These are phyloP conservation scores for Cotesia typhae DNA, from an alignment of 1,140 invertebrate species.

Conservation along the genomic window DNA sequence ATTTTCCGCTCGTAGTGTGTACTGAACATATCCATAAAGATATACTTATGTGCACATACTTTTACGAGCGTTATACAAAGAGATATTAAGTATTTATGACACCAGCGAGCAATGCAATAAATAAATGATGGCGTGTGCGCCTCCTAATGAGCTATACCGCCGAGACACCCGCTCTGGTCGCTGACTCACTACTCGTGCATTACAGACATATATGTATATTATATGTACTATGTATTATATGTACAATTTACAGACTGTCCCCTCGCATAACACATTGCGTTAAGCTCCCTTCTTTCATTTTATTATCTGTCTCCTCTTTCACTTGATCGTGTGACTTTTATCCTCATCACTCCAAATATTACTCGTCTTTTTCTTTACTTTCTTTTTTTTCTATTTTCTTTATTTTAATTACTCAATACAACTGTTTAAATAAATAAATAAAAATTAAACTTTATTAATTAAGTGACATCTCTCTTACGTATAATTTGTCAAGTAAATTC, in stretches of 20 bases:
- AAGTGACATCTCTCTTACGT: too few species aligned
- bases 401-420: background rate
- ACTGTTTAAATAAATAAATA: too few species aligned
- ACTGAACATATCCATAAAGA: too few species aligned
- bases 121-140: slow-evolving; percentile 14
- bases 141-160: slow-evolving; percentile 8
- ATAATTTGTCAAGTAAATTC: too few species aligned
- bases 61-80: too few species aligned
- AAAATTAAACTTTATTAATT: too few species aligned
- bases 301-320: slow-evolving; percentile 2
- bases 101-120: background rate
- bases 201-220: slow-evolving; percentile 6
- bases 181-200: slow-evolving; percentile 33
- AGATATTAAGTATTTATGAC: slow-evolving; percentile 25
- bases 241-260: background rate
- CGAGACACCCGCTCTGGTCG: slow-evolving; percentile 12
- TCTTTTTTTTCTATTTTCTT: background rate
- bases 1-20: too few species aligned
- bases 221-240: too few species aligned
- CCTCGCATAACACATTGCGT: background rate
- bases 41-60: too few species aligned
- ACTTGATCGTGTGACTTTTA: background rate
- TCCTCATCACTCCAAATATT: background rate
- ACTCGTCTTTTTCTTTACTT: background rate
- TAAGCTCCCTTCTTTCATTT: slow-evolving; percentile 11